Conservation (phyloP, 2,113 vertebrate genomes). For the Procavia capensis region DNA sequence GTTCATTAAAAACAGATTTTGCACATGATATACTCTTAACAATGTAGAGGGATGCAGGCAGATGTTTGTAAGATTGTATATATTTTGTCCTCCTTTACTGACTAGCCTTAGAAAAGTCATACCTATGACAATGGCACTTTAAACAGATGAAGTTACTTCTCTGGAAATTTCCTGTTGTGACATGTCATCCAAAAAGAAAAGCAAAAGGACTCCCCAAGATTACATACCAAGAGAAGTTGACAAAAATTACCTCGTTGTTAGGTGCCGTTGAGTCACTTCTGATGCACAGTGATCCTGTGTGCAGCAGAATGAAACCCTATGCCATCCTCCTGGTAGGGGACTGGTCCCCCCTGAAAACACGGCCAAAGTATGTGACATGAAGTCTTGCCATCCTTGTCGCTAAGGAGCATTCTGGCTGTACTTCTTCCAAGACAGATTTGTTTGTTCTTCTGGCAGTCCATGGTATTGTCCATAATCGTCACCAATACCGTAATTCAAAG, state of each 20-base stretch:
- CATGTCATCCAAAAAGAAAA: constrained; percentile 59
- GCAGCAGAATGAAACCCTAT: too few species aligned
- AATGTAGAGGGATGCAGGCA: constrained; percentile 79
- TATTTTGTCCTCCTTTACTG: constrained; percentile 77
- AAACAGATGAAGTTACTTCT: constrained; percentile 65
- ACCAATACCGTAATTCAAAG: too few species aligned
- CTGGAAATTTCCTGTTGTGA: constrained; percentile 69
- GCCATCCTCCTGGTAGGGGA: too few species aligned
- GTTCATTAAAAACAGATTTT: constrained; percentile 83
- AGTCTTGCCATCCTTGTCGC: too few species aligned
- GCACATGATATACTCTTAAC: constrained; percentile 70
- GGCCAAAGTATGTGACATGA: too few species aligned
- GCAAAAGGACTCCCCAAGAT: constrained; percentile 54
- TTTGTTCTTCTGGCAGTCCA: too few species aligned
- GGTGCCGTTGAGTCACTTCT: too few species aligned
- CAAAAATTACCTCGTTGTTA: background rate
- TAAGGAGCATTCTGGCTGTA: too few species aligned
- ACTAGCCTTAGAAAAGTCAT: constrained; percentile 68
- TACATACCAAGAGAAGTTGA: constrained; percentile 44
- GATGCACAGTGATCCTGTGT: too few species aligned
- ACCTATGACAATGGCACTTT: constrained; percentile 65
- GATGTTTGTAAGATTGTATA: constrained; percentile 80
- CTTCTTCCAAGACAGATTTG: too few species aligned
- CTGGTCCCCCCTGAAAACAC: too few species aligned
- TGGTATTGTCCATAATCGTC: too few species aligned